Conservation (phyloP, 2,113 vertebrate species). For the Cheirogaleus medius region DNA sequence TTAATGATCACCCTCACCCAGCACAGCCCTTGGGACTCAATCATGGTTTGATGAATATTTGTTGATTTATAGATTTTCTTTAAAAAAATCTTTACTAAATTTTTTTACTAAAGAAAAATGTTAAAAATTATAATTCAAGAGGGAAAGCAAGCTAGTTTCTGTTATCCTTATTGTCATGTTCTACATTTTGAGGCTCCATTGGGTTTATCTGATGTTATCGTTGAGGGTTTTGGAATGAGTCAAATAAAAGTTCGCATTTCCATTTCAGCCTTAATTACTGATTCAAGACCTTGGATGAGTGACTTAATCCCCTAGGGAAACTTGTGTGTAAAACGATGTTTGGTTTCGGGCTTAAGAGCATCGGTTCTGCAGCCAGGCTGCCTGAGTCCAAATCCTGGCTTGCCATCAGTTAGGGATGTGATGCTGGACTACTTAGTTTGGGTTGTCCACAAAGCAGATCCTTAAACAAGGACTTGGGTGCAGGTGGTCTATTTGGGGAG, state of each 20-base stretch:
- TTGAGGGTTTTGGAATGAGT: neutral
- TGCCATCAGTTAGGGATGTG: neutral
- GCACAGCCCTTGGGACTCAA: neutral
- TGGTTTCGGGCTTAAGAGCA: neutral
- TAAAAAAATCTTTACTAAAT: neutral
- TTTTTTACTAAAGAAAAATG: neutral
- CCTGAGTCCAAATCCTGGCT: neutral
- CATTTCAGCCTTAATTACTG: neutral
- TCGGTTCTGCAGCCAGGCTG: neutral
- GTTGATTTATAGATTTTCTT: slow-evolving; percentile 29
- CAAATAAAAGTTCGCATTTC: neutral
- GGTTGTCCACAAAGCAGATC: neutral
- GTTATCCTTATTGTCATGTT: neutral
- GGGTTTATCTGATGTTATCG: neutral
- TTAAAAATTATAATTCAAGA: neutral
- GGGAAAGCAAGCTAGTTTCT: neutral
- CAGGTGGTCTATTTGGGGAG: neutral
- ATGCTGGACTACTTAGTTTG: neutral
- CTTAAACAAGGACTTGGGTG: neutral
- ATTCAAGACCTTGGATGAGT: neutral
- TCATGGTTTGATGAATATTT: slow-evolving; percentile 2
- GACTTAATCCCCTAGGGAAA: neutral
- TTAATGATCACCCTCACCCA: neutral
- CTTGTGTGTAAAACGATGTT: neutral
- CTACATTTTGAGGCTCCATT: neutral